phyloP scores from a whole-genome alignment of 2,888 invertebrate species.

The Pseudoips prasinana region DNA sequence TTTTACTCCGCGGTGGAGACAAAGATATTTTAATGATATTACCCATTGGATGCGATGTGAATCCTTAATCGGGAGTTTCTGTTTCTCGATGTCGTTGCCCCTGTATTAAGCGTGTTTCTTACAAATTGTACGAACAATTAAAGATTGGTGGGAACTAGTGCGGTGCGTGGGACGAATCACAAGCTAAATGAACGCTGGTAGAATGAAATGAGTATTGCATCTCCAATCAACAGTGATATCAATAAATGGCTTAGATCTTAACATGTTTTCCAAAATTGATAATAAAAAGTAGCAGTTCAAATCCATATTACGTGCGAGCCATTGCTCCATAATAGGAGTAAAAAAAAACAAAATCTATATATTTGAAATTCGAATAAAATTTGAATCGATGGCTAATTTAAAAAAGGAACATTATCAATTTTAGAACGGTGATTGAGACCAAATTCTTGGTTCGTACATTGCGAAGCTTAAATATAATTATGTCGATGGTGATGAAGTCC shows the following conservation, averaged over 20 bases:
- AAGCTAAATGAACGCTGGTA: constrained; percentile 66
- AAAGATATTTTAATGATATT: constrained; percentile 82
- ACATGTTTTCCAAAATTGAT: too few relatives aligned
- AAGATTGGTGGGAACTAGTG: constrained; percentile 73
- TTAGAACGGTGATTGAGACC: constrained; percentile 20
- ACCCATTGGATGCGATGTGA: constrained; percentile 75
- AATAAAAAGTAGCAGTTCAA: too few relatives aligned
- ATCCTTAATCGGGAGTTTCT: constrained; percentile 73
- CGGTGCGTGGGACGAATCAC: constrained; percentile 73
- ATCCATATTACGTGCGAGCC: too few relatives aligned
- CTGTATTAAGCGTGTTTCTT: constrained; percentile 72
- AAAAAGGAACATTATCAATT: too few relatives aligned
- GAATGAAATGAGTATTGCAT: constrained; percentile 48
- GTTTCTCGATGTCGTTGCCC: constrained; percentile 71
- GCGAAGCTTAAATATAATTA: constrained; percentile 37
- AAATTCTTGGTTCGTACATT: constrained; percentile 49
- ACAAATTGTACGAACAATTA: constrained; percentile 77
- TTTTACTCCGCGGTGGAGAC: constrained; percentile 74
- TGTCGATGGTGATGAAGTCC: constrained; percentile 41
- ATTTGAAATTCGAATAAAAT: too few relatives aligned
- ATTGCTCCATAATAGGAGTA: too few relatives aligned
- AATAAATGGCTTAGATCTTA: constrained; percentile 23
- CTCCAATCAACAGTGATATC: constrained; percentile 70
- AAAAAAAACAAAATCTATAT: too few relatives aligned
- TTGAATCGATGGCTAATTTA: too few relatives aligned